Evolutionary conservation across 2,797 vertebrate genomes (phyloP).

Genomic region (Tadarida brasiliensis): DNA sequence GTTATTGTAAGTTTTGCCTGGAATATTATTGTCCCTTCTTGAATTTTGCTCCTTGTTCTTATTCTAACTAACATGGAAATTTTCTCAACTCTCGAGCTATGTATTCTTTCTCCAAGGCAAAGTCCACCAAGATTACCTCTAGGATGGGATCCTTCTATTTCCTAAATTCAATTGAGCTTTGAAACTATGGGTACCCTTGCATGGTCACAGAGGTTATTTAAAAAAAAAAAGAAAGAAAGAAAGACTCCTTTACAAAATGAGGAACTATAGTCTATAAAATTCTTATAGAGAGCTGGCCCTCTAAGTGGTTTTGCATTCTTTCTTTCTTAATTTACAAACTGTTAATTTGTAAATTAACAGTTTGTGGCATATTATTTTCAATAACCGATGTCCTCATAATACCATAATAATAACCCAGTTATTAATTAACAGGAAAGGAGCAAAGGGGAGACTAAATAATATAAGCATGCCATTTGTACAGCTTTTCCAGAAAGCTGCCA

Average conservation of each 20-base stretch:
- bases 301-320: background rate
- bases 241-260: background rate
- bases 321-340: no score
- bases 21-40: background rate
- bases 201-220: background rate
- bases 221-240: background rate
- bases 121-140: background rate
- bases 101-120: background rate
- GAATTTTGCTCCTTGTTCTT: background rate
- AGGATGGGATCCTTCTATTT: background rate
- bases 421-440: no score
- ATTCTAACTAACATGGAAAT: background rate
- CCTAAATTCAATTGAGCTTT: conserved; percentile 5
- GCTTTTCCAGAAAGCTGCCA: no score
- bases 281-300: background rate
- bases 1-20: background rate
- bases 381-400: background rate
- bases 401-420: no score
- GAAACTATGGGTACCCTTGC: background rate
- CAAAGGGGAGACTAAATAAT: no score
- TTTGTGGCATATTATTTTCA: background rate
- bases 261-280: background rate
- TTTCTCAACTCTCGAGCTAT: background rate
- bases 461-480: no score
- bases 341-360: conserved; percentile 1